Evolutionary conservation across 2,113 vertebrate species (phyloP), one percentile per base, ranked within the genome.

Genomic region (Bubalus kerabau): DNA sequence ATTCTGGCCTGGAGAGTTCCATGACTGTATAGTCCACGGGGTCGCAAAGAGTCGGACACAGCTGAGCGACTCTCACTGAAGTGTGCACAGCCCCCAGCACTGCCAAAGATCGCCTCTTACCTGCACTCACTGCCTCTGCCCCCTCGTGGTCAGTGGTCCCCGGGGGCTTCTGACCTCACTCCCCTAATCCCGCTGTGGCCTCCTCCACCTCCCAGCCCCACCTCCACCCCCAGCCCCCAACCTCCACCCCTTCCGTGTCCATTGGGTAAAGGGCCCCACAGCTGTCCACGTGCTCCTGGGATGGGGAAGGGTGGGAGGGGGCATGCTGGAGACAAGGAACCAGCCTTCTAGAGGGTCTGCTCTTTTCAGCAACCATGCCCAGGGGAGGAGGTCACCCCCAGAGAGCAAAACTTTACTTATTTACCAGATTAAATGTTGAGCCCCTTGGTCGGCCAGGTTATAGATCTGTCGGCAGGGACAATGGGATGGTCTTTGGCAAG

Each of bases 71-170:
- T 3, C 2, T 36, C n/a, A 6, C 64, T 36, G 64, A 54, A 10
- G 46, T 30, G 2, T 0, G 26, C 62, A 6, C 5, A 2, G 24
- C 7, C 23, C 2, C 56, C 56, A 46, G 46, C 11, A 0, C 2
- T 10, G 15, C 36, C 12, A 8, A 4, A 32, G 26, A 15, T 26
- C 23, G 21, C 23, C 23, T 40, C 36, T 46, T 21, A 15, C 0
- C 36, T 36, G 71, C 8, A 0, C 15, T 23, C 12, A 16, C 24
- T 17, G 30, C 40, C 56, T 59, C 28, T 21, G 32, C 32, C 57
- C n/a, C 85, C 28, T 36, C 43, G 11, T 0, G 5, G 24, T 23
- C 32, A 36, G 21, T 1, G 1, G 46, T 11, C 36, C 10, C n/a
- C 23, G 17, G 48, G 59, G 46, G 11, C 32, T 67, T 32, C 48